Evolutionary conservation across 2,888 invertebrate species (phyloP).

Genomic region (Andrena chrysosceles): DNA sequence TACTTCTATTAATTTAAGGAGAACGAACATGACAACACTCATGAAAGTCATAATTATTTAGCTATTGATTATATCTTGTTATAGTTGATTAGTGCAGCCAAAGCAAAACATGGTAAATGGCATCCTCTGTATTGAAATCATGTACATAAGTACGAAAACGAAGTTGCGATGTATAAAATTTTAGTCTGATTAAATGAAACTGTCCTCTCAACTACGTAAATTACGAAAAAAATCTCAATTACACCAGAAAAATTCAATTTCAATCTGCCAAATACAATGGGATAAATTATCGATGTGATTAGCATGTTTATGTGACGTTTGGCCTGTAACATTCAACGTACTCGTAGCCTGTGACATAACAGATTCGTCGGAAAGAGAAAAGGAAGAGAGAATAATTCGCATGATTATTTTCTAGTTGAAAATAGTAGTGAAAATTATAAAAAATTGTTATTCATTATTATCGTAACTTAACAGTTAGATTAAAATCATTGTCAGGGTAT

Average conservation of each 20-base stretch:
- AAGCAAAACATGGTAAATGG: slow-evolving; percentile 46
- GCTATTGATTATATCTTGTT: slow-evolving; percentile 42
- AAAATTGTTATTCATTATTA: slow-evolving; percentile 40
- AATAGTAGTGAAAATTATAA: slow-evolving; percentile 32
- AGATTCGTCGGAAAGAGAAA: not conserved
- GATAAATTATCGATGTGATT: slow-evolving; percentile 40
- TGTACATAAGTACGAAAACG: slow-evolving; percentile 51
- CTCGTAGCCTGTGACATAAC: slow-evolving; percentile 35
- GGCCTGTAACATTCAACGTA: slow-evolving; percentile 24
- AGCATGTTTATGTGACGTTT: slow-evolving; percentile 43
- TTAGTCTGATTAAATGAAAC: slow-evolving; percentile 40
- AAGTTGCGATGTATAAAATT: slow-evolving; percentile 40
- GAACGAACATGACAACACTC: slow-evolving; percentile 34
- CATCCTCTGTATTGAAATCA: slow-evolving; percentile 55
- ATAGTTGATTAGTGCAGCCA: slow-evolving; percentile 51
- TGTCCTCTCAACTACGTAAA: slow-evolving; percentile 23
- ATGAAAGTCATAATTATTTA: slow-evolving; percentile 41
- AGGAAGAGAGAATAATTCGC: slow-evolving; percentile 19
- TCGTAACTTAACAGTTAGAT: slow-evolving; percentile 47
- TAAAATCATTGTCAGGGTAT: slow-evolving; percentile 60
- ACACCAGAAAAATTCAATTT: slow-evolving; percentile 24
- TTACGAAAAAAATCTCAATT: slow-evolving; percentile 9
- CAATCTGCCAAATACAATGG: slow-evolving; percentile 14
- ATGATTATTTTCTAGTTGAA: slow-evolving; percentile 24
- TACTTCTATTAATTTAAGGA: slow-evolving; percentile 48